A percentile compares a stretch with the other conserved stretches of the same genome.
Conservation (phyloP, 2,888 invertebrate species). For the Hetaerina titia region DNA sequence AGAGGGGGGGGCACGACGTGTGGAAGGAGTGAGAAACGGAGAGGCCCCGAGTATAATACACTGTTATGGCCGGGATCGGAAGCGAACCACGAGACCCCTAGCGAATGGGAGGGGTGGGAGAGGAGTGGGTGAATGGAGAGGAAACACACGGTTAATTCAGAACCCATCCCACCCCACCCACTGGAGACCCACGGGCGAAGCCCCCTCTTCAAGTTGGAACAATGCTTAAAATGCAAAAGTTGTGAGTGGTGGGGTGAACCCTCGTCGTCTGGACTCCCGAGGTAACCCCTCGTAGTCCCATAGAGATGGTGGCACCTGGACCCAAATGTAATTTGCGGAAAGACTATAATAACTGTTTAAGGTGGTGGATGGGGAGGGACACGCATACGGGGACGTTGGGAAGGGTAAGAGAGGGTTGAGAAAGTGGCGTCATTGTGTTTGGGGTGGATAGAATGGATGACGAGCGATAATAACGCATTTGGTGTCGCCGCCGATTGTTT, state of each 20-base stretch:
- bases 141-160: constrained; percentile 55
- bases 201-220: not conserved
- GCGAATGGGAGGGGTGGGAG: not conserved
- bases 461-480: constrained; percentile 45
- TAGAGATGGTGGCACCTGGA: constrained; percentile 36
- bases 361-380: not conserved
- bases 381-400: not conserved
- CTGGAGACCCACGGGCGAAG: not conserved
- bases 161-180: not conserved
- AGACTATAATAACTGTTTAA: constrained; percentile 37
- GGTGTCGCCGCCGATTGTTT: constrained; percentile 54
- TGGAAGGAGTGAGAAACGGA: constrained; percentile 1
- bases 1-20: not conserved
- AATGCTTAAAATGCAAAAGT: constrained; percentile 42
- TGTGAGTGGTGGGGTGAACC: constrained; percentile 6
- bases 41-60: not conserved
- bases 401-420: not conserved
- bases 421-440: not conserved
- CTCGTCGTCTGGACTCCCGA: not conserved
- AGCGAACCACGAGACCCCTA: not conserved
- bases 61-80: not conserved
- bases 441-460: not conserved
- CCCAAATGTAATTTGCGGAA: constrained; percentile 49
- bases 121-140: not conserved
- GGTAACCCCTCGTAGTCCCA: not conserved